Percentiles rank a stretch among this genome's conserved stretches.
phyloP scores from a whole-genome alignment of 2,113 vertebrate genomes.

The Nestor notabilis region DNA sequence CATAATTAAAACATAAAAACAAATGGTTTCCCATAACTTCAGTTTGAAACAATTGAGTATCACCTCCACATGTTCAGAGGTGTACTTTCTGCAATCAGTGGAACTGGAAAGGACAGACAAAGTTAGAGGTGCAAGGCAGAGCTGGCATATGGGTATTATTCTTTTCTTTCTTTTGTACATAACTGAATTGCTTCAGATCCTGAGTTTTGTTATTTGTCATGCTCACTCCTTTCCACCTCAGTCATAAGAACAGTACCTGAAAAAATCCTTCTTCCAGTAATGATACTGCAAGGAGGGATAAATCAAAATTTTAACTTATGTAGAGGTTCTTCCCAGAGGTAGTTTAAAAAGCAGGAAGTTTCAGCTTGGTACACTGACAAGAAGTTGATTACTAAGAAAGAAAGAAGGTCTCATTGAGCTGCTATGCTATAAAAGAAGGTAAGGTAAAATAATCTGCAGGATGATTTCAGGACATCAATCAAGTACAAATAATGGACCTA shows the following conservation, averaged over 20 bases:
- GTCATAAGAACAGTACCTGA: background rate
- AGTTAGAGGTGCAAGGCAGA: background rate
- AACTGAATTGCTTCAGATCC: background rate
- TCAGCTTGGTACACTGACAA: background rate
- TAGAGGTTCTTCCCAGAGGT: background rate
- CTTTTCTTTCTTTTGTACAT: background rate
- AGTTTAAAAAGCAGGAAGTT: background rate
- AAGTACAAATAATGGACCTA: background rate
- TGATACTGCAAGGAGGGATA: background rate
- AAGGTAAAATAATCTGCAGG: background rate
- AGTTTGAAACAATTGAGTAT: background rate
- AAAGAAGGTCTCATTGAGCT: background rate
- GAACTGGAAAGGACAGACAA: background rate
- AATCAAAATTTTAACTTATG: background rate
- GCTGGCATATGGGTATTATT: background rate
- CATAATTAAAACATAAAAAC: background rate
- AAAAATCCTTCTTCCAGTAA: background rate
- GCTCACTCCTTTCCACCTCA: background rate
- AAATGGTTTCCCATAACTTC: background rate
- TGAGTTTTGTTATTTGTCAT: background rate
- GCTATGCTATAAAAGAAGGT: background rate
- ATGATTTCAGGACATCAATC: background rate
- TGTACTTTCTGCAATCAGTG: background rate
- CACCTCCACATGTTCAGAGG: background rate
- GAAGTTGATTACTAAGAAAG: background rate